Base-by-base conservation (phyloP, 2,888 invertebrate genomes). In the Clanis bilineata region DNA sequence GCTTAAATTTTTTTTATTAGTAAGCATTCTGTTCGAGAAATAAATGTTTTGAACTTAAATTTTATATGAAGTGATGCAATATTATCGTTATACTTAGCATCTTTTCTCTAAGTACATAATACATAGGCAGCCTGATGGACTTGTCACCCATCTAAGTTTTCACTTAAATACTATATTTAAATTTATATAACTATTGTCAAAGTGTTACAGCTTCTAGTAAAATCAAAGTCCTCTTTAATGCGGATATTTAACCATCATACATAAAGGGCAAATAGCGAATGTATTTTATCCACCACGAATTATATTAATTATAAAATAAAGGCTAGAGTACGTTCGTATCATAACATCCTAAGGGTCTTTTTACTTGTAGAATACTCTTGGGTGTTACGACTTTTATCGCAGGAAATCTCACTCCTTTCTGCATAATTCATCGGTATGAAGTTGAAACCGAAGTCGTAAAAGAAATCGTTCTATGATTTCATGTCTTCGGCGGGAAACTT, bases 371-470 rank as follows among this genome's bases (percentile, higher is more conserved):
- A 87, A 85, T 81, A 85, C 86, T 89, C 88, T 84, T 79, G 89
- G 84, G 87, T 83, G 88, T 86, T 89, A 86, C 89, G 88, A 88
- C 84, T 90, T 90, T 90, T 90, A 90, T 90, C 89, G 83, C 80
- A 83, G 86, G 85, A 90, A 90, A 90, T 90, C 90, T 88, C 84
- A 88, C 89, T 88, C 83, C 85, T 88, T 82, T 89, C 89, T 90
- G 90, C 90, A 91, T 92, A 90, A 92, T 92, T 91, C 91, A 91
- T 90, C 82, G 88, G 83, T 86, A 85, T 88, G 89, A 90, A 91
- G 91, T 92, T 90, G 90, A 90, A 92, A 91, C 89, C 89, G 85
- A 88, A 87, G 88, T 90, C 90, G 90, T 91, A 92, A 91, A 91
- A 90, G 90, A 90, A 91, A 92, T 91, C 89, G 90, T 83, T 90